Base-by-base conservation (phyloP, 2,888 invertebrate species). In the Nymphalis polychloros region DNA sequence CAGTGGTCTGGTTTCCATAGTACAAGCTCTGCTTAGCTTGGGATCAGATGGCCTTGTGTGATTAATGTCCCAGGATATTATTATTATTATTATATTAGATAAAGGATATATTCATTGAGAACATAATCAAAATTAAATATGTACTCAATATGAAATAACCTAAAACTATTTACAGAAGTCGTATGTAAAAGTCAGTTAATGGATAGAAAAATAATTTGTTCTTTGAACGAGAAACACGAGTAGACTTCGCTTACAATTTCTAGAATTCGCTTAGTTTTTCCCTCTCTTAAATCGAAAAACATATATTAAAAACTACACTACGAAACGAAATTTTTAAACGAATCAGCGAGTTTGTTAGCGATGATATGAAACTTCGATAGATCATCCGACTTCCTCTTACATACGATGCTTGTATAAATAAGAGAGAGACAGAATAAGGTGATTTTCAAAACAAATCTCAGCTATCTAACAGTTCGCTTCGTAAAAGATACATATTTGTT, bases 401-500 rank as follows among this genome's bases (percentile, higher is more conserved):
- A 10, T 19, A 41, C 13, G 19, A 19, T 13, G 5, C n/a, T 19
- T 13, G 19, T 19, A n/a, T 35, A 57, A 10, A 19, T 13, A 35
- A 10, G 57, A 57, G n/a, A 0, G 41, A 19, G 57, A 57, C 7
- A 20, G 35, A 20, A 41, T 41, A 19, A 41, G 41, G 57, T 41
- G 57, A 8, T 41, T 57, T 35, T 49, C 64, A 61, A 61, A 64
- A 61, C 49, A 53, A 61, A 69, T 64, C 63, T 68, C 59, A 53
- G 53, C 63, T 69, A 59, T 64, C 64, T 62, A 69, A 69, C 68
- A 47, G 57, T 52, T 62, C 49, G 53, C 63, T 53, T 49, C 52
- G 63, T 19, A 64, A 65, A 65, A 62, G 68, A 65, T 71, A 68
- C 68, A 65, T 68, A 68, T 70, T 68, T 65, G 63, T 65, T 68